Base-by-base conservation (phyloP, 35 echinoderm and acorn worm species). In the Strongylocentrotus purpuratus region DNA sequence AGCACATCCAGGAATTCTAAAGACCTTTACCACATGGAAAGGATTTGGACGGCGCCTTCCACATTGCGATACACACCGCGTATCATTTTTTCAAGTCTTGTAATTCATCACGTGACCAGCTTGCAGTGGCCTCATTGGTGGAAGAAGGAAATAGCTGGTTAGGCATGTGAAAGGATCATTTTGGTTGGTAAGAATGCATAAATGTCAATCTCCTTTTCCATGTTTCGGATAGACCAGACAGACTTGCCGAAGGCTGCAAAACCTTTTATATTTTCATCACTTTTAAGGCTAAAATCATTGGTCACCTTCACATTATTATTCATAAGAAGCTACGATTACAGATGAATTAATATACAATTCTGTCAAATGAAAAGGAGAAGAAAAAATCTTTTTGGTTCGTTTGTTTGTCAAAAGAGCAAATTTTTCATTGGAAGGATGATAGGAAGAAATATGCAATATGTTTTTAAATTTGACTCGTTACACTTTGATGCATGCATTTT, bases 161-260 rank as follows among this genome's bases (percentile, higher is more conserved):
- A 55, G 20, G 20, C 20, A n/a, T 25, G 65, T 78, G 65, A 78
- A 78, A n/a, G 61, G 28, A 28, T 78, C 25, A 78, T 78, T 22
- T 2, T 28, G 28, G 65, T 78, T 78, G 18, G 65, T 7, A n/a
- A 78, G 65, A 78, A 78, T 22, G 28, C 65, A 78, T n/a, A 18
- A 78, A 78, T 78, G 65, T 78, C 65, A 78, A n/a, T n/a, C 65
- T 78, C 65, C 28, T 78, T 78, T 78, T 78, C 65, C 65, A 28
- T 28, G 28, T 78, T 71, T 25, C 25, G 22, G 7, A 28, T 22
- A 28, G 20, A 78, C 65, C 65, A 28, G 22, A 78, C 28, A 25
- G 25, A 28, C 65, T 78, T 78, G 28, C 65, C 28, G 4, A 78
- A 78, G 22, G 65, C 28, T 28, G 3, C 20, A 8, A 28, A 78